These are phyloP conservation scores for Orchestia grillus DNA, from an alignment of 1,140 invertebrate genomes.

Conservation along the genomic window DNA sequence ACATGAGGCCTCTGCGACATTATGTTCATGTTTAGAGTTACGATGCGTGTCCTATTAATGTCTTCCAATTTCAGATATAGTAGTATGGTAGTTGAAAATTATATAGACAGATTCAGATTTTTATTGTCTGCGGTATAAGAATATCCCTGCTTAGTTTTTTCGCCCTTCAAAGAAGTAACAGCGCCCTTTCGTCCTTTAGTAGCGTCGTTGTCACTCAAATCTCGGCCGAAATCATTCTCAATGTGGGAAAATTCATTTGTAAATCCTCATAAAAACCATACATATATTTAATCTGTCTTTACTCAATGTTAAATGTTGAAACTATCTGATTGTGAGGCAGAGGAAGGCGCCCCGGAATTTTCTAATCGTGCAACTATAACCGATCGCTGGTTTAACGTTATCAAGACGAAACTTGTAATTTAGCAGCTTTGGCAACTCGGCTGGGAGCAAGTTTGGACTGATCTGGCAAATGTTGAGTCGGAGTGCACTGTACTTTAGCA, in stretches of 20 bases:
- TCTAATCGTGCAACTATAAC: not conserved
- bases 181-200: not conserved
- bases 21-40: not conserved
- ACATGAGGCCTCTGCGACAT: not conserved
- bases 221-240: not conserved
- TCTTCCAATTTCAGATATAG: not conserved
- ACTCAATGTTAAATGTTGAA: not conserved
- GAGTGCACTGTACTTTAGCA: no score
- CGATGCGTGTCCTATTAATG: not conserved
- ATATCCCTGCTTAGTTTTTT: not conserved
- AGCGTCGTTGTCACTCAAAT: not conserved
- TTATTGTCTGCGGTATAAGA: not conserved
- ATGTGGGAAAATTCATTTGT: not conserved
- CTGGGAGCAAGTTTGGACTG: not conserved
- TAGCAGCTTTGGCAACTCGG: not conserved
- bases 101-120: not conserved
- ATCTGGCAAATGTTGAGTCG: no score
- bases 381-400: not conserved
- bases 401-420: not conserved
- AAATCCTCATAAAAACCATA: not conserved
- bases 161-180: not conserved
- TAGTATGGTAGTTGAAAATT: not conserved
- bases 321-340: not conserved
- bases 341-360: not conserved
- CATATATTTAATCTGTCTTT: not conserved